These are phyloP conservation scores for Syrrhaptes paradoxus DNA, from an alignment of 2,113 vertebrate species.

Conservation along the genomic window DNA sequence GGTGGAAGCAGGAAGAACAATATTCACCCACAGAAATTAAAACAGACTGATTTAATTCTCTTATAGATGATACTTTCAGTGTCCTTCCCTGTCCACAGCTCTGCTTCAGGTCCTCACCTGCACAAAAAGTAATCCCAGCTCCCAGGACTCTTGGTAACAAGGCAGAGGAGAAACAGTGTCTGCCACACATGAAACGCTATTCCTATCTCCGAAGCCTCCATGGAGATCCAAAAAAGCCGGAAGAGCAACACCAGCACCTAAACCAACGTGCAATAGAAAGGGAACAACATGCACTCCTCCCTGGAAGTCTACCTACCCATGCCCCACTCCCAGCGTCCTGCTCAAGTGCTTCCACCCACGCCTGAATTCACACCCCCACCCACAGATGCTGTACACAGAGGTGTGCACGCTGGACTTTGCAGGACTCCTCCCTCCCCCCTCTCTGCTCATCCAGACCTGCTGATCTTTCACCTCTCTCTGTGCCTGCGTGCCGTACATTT, in stretches of 20 bases:
- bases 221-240: background rate
- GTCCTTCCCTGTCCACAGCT: background rate
- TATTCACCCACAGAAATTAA: background rate
- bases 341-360: conserved; percentile 41
- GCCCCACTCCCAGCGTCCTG: conserved; percentile 30
- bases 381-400: conserved; percentile 34
- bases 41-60: background rate
- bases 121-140: background rate
- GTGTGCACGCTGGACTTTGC: conserved; percentile 3
- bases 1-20: background rate
- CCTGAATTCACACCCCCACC: background rate
- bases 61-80: background rate
- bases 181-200: background rate
- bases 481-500: background rate
- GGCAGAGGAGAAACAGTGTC: background rate
- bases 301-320: conserved; percentile 40
- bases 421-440: background rate
- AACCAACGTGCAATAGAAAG: background rate
- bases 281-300: conserved; percentile 1
- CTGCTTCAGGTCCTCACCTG: background rate
- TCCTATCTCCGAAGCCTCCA: background rate
- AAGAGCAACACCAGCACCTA: conserved; percentile 42
- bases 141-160: background rate
- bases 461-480: background rate
- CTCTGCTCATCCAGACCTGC: background rate